A percentile compares a stretch with the other conserved stretches of the same genome.
phyloP scores from a whole-genome alignment of 2,888 invertebrate species.

The Zeuzera pyrina region DNA sequence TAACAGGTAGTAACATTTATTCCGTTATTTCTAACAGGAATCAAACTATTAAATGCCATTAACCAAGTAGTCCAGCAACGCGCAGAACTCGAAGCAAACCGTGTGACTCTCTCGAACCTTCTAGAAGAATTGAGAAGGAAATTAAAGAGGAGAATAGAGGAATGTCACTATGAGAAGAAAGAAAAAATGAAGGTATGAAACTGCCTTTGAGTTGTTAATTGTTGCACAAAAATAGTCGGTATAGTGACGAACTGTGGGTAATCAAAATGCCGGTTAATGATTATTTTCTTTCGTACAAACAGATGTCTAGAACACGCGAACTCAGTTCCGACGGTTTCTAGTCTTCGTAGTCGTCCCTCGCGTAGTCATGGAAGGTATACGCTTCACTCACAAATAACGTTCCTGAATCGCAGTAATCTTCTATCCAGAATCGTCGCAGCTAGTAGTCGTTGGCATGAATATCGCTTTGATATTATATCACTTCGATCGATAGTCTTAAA shows the following conservation, averaged over 20 bases:
- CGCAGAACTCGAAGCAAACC: slow-evolving; percentile 52
- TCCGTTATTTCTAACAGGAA: too few relatives aligned
- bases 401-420: too few relatives aligned
- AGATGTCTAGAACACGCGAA: slow-evolving; percentile 57
- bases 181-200: slow-evolving; percentile 47
- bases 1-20: too few relatives aligned
- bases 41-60: slow-evolving; percentile 57
- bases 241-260: neutral
- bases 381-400: too few relatives aligned
- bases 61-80: slow-evolving; percentile 61
- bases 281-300: neutral
- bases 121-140: slow-evolving; percentile 57
- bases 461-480: too few relatives aligned
- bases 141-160: slow-evolving; percentile 51
- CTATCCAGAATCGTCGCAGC: too few relatives aligned
- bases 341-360: too few relatives aligned
- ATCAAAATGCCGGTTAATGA: neutral
- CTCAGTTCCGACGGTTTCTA: too few relatives aligned
- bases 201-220: too few relatives aligned
- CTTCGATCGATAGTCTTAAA: too few relatives aligned
- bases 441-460: too few relatives aligned
- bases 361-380: too few relatives aligned
- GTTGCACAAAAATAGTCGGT: neutral
- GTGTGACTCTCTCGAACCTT: slow-evolving; percentile 44
- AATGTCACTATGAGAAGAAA: slow-evolving; percentile 55